These are phyloP conservation scores for Conomelus anceps DNA, from an alignment of 2,888 invertebrate genomes.

Conservation along the genomic window DNA sequence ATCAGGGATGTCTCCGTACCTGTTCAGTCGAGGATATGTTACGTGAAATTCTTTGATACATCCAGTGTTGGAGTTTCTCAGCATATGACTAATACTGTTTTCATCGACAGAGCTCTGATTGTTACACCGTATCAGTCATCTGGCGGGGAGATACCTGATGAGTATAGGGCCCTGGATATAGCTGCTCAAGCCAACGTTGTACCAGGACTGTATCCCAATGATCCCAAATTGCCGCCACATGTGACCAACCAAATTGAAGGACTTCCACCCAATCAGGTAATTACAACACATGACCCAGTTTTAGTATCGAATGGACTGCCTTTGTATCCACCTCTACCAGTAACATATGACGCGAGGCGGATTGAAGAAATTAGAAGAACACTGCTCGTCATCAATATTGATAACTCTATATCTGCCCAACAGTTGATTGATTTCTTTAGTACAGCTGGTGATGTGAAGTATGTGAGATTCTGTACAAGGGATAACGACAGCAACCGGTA, in stretches of 20 bases:
- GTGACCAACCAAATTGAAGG: conserved; percentile 83
- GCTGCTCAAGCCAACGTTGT: conserved; percentile 84
- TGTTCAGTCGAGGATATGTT: conserved; percentile 89
- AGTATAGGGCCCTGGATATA: conserved; percentile 86
- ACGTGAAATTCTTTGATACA: conserved; percentile 88
- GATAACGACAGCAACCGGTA: conserved; percentile 69
- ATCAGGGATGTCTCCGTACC: conserved; percentile 86
- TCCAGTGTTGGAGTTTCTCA: conserved; percentile 89
- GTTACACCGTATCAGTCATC: conserved; percentile 79
- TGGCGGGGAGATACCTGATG: conserved; percentile 84
- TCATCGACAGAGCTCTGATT: conserved; percentile 94
- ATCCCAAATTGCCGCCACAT: conserved; percentile 83
- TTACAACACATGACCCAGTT: conserved; percentile 85
- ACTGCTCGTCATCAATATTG: conserved; percentile 75
- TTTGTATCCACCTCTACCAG: conserved; percentile 84
- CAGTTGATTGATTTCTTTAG: conserved; percentile 85
- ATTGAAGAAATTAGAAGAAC: conserved; percentile 96
- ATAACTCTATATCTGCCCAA: conserved; percentile 61
- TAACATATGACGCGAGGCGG: conserved; percentile 77
- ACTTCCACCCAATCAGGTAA: conserved; percentile 72
- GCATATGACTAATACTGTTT: conserved; percentile 97
- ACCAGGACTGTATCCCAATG: conserved; percentile 74
- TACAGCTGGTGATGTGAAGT: conserved; percentile 89
- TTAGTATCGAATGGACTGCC: conserved; percentile 74
- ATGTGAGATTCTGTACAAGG: conserved; percentile 82